Evolutionary conservation across 2,113 vertebrate species (phyloP).

Genomic region (Anolis sagrei): DNA sequence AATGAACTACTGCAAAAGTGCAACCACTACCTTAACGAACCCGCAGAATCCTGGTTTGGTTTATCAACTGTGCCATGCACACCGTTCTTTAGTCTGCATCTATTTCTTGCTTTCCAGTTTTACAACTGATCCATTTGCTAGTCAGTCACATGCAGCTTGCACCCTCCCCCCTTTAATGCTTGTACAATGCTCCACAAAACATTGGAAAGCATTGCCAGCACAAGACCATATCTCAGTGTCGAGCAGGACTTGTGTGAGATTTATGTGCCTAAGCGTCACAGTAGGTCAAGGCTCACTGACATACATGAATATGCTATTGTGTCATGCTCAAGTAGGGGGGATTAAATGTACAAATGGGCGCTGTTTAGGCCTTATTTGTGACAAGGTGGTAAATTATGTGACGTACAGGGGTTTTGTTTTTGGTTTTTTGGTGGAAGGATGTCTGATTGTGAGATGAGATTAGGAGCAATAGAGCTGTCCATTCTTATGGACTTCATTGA

Average conservation of each 20-base stretch:
- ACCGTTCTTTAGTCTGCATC: slow-evolving; percentile 24
- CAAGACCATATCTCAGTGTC: background rate
- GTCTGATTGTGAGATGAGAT: background rate
- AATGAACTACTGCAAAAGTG: no score
- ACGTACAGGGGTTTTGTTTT: background rate
- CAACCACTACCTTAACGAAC: no score
- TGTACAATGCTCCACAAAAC: background rate
- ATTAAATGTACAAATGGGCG: background rate
- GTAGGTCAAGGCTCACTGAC: slow-evolving; percentile 5
- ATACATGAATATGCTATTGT: slow-evolving; percentile 15
- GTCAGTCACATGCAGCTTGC: slow-evolving; percentile 32
- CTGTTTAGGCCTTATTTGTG: background rate
- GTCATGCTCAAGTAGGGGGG: background rate
- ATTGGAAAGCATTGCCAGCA: background rate
- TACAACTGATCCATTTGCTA: slow-evolving; percentile 37
- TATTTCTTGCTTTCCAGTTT: slow-evolving; percentile 19
- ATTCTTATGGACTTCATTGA: no score
- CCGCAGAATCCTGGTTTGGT: no score
- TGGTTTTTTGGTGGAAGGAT: background rate
- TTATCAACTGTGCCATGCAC: background rate
- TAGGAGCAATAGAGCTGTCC: background rate
- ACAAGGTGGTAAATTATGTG: background rate
- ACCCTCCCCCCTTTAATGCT: slow-evolving; percentile 14
- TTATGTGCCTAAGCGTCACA: slow-evolving; percentile 10
- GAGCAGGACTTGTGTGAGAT: slow-evolving; percentile 23